Conservation (phyloP, 2,888 invertebrate species). For the Cataglyphis rosenhaueri region DNA sequence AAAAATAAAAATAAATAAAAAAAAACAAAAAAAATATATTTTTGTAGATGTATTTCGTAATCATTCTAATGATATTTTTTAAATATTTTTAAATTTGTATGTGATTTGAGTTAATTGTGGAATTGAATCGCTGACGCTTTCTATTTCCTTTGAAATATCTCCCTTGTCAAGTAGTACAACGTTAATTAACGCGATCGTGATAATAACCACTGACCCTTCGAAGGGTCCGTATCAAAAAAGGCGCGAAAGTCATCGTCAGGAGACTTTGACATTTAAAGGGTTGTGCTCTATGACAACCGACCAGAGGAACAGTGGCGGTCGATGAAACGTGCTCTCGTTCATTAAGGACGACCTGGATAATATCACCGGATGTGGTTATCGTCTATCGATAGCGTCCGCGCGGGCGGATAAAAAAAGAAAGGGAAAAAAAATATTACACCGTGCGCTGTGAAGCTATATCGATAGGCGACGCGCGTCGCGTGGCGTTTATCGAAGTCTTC, state of each 20-base stretch:
- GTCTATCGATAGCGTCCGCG: conserved; percentile 32
- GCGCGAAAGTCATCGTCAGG: conserved; percentile 18
- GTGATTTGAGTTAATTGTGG: neutral
- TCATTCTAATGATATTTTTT: neutral
- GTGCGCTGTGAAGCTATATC: conserved; percentile 27
- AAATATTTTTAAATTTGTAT: neutral
- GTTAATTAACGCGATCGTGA: neutral
- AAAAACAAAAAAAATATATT: neutral
- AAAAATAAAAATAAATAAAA: neutral
- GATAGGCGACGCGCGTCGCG: conserved; percentile 48
- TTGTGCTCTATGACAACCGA: conserved; percentile 11
- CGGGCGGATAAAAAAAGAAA: conserved; percentile 22
- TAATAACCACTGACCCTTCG: conserved; percentile 27
- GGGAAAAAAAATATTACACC: conserved; percentile 23
- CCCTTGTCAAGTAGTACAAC: conserved; percentile 2
- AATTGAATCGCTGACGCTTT: conserved; percentile 3
- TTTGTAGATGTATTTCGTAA: neutral
- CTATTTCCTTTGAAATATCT: neutral
- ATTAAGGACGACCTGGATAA: conserved; percentile 50
- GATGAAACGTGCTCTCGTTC: conserved; percentile 31
- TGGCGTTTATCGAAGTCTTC: conserved; percentile 43
- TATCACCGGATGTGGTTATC: conserved; percentile 47
- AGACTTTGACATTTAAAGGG: conserved; percentile 52
- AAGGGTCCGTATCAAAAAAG: conserved; percentile 31
- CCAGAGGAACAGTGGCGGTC: conserved; percentile 5